Conservation (phyloP, 1,140 invertebrate species). For the Gonioctena quinquepunctata region DNA sequence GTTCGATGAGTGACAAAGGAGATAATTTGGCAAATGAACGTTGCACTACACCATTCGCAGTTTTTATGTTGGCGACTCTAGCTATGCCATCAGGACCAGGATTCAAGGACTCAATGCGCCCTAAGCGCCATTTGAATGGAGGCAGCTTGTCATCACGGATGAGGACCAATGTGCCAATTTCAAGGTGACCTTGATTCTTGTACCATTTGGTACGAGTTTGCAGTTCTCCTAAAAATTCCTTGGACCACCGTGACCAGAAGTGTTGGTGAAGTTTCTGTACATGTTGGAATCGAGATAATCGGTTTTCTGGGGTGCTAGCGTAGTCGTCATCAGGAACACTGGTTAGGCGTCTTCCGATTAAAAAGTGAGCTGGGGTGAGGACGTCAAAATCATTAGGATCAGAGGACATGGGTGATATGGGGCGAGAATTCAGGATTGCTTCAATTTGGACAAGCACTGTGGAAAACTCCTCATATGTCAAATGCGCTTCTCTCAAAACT, state of each 20-base stretch:
- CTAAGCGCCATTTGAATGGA: too few species aligned
- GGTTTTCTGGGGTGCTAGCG: conserved; percentile 20
- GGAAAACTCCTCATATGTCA: background rate
- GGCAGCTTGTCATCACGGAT: too few species aligned
- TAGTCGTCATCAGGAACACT: conserved; percentile 46
- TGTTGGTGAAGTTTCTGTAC: conserved; percentile 31
- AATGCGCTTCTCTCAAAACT: conserved; percentile 9
- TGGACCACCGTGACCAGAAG: background rate
- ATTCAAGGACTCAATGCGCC: too few species aligned
- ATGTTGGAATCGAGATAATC: conserved; percentile 32
- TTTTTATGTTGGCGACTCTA: too few species aligned
- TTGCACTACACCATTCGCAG: too few species aligned
- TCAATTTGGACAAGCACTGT: background rate
- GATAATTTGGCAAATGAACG: too few species aligned
- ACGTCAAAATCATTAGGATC: conserved; percentile 38
- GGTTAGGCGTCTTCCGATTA: conserved; percentile 41
- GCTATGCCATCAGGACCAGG: too few species aligned
- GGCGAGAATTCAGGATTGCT: background rate
- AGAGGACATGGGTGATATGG: background rate
- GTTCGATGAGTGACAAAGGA: too few species aligned
- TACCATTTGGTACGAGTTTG: background rate
- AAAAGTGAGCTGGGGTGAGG: conserved; percentile 49
- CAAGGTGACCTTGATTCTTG: background rate
- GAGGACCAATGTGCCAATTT: background rate
- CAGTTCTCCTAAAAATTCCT: background rate